A percentile compares a stretch with the other conserved stretches of the same genome.
phyloP scores from a whole-genome alignment of 1,140 invertebrate species.

The Potamilus streckersoni region DNA sequence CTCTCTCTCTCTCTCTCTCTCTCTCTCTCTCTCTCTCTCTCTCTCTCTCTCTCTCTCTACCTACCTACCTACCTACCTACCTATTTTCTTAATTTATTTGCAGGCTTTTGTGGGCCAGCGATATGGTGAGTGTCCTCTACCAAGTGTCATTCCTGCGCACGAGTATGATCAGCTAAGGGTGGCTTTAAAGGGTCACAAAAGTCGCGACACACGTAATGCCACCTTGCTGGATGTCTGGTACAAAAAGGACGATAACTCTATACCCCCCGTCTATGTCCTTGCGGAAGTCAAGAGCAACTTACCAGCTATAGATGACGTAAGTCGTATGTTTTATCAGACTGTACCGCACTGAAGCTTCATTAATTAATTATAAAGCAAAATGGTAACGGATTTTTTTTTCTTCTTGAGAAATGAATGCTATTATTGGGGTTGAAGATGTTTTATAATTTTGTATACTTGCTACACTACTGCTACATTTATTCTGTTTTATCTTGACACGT shows the following conservation, averaged over 20 bases:
- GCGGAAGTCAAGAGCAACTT: constrained; percentile 60
- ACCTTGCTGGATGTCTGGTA: constrained; percentile 76
- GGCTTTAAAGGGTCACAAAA: constrained; percentile 47
- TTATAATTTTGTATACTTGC: background rate
- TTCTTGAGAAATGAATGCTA: background rate
- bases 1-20: no score
- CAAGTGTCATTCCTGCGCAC: constrained; percentile 41
- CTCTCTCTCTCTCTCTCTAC: background rate
- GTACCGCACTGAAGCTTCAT: background rate
- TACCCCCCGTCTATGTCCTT: constrained; percentile 83
- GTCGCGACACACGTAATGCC: constrained; percentile 49
- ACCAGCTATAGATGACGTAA: constrained; percentile 16
- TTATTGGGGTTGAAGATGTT: background rate
- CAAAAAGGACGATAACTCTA: constrained; percentile 73
- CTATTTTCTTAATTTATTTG: constrained; percentile 1
- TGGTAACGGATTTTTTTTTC: background rate
- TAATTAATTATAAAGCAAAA: background rate
- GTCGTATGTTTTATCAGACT: background rate
- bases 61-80: no score
- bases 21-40: background rate
- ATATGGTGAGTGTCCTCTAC: constrained; percentile 50
- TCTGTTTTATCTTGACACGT: background rate
- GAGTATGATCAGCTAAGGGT: constrained; percentile 53
- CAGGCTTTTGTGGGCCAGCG: constrained; percentile 69
- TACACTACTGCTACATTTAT: background rate